A percentile compares a stretch with the other conserved stretches of the same genome.
These are phyloP conservation scores for Suillia variegata DNA, from an alignment of 2,888 invertebrate species.

Conservation along the genomic window DNA sequence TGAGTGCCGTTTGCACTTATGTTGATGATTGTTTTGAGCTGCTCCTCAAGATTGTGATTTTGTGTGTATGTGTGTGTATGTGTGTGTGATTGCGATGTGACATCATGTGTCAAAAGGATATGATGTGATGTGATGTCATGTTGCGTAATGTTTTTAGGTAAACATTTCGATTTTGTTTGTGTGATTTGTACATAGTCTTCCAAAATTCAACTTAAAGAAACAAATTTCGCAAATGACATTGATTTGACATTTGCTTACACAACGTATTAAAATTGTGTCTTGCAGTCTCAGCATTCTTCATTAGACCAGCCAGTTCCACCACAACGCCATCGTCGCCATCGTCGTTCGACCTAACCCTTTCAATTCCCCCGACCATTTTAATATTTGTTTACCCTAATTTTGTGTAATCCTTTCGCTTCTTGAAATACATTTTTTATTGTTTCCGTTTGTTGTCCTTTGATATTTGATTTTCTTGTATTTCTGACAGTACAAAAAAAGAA, in stretches of 20 bases:
- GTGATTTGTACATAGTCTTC: too few relatives aligned
- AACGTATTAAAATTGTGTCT: neutral
- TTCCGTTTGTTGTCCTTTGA: slow-evolving; percentile 17
- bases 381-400: slow-evolving; percentile 25
- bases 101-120: slow-evolving; percentile 38
- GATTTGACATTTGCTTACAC: slow-evolving; percentile 46
- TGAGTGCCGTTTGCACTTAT: slow-evolving; percentile 39
- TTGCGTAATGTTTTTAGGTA: slow-evolving; percentile 39
- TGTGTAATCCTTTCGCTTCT: slow-evolving; percentile 21
- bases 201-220: too few relatives aligned
- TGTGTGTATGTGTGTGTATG: neutral
- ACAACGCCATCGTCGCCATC: neutral
- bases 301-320: too few relatives aligned
- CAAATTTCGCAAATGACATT: slow-evolving; percentile 37
- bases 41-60: neutral
- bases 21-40: slow-evolving; percentile 7
- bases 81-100: slow-evolving; percentile 30
- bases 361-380: neutral
- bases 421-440: slow-evolving; percentile 24
- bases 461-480: slow-evolving; percentile 1
- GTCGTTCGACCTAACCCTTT: neutral
- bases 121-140: too few relatives aligned
- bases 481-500: slow-evolving; percentile 12
- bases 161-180: too few relatives aligned
- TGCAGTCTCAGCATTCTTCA: slow-evolving; percentile 12